Base-by-base conservation (phyloP, 1,140 invertebrate species). In the Gryon sp. region DNA sequence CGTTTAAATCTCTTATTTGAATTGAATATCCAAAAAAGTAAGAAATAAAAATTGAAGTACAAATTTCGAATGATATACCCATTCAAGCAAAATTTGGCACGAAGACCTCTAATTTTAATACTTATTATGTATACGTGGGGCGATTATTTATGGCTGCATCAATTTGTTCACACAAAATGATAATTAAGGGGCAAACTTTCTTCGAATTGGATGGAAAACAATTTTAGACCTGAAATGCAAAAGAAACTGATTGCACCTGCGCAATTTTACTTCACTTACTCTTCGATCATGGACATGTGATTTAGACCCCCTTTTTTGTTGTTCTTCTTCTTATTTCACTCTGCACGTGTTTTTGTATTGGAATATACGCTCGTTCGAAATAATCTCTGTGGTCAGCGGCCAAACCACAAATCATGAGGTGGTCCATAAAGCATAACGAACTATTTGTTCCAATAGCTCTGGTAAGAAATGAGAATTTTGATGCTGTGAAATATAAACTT, bases 371-470 rank as follows among this genome's bases (percentile, higher is more conserved):
- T 18, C 41, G 40, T 69, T 26, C 36, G 46, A 50, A 79, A 79
- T 77, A 73, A 77, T 74, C 46, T 28, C 32, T 55, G 69, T 32
- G 75, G 74, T 79, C 60, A 59, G 50, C 59, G 36, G 30, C 2
- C 19, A 7, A 26, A 19, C 48, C 28, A 48, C 40, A 28, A 46
- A 34, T 15, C 30, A 12, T 2, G 22, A 36, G 7, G 12, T 30
- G 22, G 15, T 26, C 16, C 18, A 12, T 45, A 8, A 8, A 46
- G 8, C 19, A 9, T 14, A 30, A 30, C 38, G 41, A 63, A 43
- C 18, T 60, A 72, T 32, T 73, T 28, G 53, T 36, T 52, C 59
- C 65, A 48, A 80, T 78, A 60, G 55, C 30, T n/a, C n/a, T n/a
- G n/a, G n/a, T n/a, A n/a, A n/a, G n/a, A n/a, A n/a, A n/a, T n/a